These are phyloP conservation scores for Eriosoma lanigerum DNA, from an alignment of 1,140 invertebrate genomes.

Conservation along the genomic window DNA sequence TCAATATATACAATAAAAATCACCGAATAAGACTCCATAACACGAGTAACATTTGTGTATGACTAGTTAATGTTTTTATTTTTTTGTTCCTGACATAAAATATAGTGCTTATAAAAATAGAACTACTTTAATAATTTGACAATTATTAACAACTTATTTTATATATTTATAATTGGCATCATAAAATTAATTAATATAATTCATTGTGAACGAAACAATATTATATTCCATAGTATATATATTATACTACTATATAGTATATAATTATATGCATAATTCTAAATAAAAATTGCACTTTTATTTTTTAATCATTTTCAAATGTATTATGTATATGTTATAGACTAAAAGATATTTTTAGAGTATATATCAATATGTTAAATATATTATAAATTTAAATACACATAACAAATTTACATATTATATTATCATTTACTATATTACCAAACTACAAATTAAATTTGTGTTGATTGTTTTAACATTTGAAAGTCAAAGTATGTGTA, in stretches of 20 bases:
- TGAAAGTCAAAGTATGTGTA: background rate
- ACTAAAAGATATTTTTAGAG: background rate
- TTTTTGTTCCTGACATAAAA: background rate
- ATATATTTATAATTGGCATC: too few species aligned
- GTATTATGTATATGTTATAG: background rate
- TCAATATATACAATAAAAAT: constrained; percentile 35
- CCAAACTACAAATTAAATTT: background rate
- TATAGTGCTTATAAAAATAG: too few species aligned
- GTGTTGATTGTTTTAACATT: background rate
- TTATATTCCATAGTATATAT: too few species aligned
- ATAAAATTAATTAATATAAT: too few species aligned
- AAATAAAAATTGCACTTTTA: too few species aligned
- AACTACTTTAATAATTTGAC: too few species aligned
- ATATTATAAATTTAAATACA: constrained; percentile 5
- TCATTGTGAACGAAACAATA: too few species aligned
- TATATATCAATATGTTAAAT: constrained; percentile 5
- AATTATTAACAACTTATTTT: too few species aligned
- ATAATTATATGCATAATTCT: background rate
- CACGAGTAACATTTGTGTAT: background rate
- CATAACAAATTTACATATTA: background rate
- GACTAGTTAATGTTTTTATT: background rate
- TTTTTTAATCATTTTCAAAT: background rate
- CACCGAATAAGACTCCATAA: background rate
- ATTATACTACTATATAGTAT: too few species aligned
- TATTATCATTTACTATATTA: background rate